Evolutionary conservation across 2,797 vertebrate genomes (phyloP).

Genomic region (Spinibarbus caldwelli): DNA sequence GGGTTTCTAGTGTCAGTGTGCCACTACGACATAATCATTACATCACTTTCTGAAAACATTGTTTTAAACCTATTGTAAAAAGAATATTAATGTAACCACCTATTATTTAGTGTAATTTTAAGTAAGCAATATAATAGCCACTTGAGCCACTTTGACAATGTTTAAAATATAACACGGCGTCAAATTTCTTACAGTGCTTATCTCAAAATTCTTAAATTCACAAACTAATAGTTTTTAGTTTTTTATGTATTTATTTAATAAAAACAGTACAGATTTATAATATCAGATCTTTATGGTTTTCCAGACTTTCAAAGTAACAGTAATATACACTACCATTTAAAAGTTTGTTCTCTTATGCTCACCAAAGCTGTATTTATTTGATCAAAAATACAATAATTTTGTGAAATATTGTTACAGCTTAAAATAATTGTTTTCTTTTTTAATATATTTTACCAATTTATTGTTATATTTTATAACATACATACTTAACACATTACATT

Average conservation of each 20-base stretch:
- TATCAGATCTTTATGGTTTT: not conserved
- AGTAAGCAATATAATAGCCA: not conserved
- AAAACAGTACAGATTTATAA: not conserved
- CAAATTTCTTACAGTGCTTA: not conserved
- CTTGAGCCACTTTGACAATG: not conserved
- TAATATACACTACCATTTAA: not conserved
- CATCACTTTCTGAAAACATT: not conserved
- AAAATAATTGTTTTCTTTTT: not conserved
- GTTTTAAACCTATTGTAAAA: not conserved
- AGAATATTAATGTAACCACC: not conserved
- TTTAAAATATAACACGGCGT: not conserved
- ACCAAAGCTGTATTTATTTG: not conserved
- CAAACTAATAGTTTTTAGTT: not conserved
- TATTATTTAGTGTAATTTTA: not conserved
- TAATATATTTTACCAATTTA: not conserved
- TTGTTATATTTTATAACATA: not conserved
- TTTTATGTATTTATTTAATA: not conserved
- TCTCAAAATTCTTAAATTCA: not conserved
- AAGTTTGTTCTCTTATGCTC: not conserved
- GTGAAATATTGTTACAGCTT: not conserved
- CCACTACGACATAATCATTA: not conserved
- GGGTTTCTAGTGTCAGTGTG: constrained; percentile 1
- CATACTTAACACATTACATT: not conserved
- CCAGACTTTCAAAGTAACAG: not conserved
- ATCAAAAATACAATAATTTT: not conserved